These are phyloP conservation scores for Apamea sordens DNA, from an alignment of 2,888 invertebrate genomes.

Conservation along the genomic window DNA sequence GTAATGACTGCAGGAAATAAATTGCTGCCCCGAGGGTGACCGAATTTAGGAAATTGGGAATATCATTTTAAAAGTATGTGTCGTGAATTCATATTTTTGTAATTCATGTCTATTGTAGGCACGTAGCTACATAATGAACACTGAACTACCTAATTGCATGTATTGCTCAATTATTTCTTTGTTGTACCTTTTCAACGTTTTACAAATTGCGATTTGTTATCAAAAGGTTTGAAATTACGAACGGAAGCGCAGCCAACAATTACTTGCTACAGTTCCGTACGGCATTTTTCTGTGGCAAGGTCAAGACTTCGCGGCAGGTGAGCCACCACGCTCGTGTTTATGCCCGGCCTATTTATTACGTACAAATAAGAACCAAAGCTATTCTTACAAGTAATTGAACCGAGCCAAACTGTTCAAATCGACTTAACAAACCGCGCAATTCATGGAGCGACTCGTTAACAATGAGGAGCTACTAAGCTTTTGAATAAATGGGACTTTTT, in stretches of 20 bases:
- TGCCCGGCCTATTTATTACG: constrained; percentile 25
- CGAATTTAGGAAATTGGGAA: constrained; percentile 39
- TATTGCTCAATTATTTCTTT: constrained; percentile 27
- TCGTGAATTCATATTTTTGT: neutral
- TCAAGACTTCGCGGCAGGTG: constrained; percentile 33
- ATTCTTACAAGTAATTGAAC: constrained; percentile 70
- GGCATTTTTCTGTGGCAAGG: constrained; percentile 55
- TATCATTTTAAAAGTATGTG: neutral
- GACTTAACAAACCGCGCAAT: constrained; percentile 67
- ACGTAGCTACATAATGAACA: neutral
- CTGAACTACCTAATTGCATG: constrained; percentile 29
- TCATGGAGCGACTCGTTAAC: constrained; percentile 63
- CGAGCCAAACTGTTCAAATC: constrained; percentile 67
- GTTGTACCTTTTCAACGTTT: constrained; percentile 29
- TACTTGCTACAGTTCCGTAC: constrained; percentile 64
- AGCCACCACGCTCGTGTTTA: constrained; percentile 31
- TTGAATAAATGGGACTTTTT: constrained; percentile 66
- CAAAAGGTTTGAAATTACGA: constrained; percentile 64
- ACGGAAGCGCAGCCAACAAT: constrained; percentile 71
- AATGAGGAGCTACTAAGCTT: constrained; percentile 64
- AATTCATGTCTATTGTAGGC: neutral
- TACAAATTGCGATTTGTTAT: constrained; percentile 56
- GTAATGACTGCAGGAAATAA: constrained; percentile 58
- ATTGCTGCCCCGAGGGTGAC: constrained; percentile 26
- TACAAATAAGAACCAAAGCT: constrained; percentile 68